phyloP scores from a whole-genome alignment of 1,140 invertebrate species.

The Drosophila takahashii region DNA sequence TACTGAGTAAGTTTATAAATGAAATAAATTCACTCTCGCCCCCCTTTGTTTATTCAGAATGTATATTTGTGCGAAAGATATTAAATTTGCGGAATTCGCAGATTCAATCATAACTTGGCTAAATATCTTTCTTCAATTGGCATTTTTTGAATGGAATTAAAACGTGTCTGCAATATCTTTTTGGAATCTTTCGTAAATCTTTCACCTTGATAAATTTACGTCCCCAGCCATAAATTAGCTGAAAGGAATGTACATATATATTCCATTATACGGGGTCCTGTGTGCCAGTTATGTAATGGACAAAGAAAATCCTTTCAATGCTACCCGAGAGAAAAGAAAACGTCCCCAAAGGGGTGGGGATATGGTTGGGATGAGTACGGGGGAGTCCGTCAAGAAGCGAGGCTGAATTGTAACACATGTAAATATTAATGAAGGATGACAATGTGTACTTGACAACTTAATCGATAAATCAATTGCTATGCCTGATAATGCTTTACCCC shows the following conservation, averaged over 20 bases:
- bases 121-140: not conserved
- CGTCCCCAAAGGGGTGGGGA: slow-evolving; percentile 11
- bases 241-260: slow-evolving; percentile 14
- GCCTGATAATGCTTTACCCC: slow-evolving; percentile 70
- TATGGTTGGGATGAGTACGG: not conserved
- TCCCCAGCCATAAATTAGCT: slow-evolving; percentile 29
- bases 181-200: slow-evolving; percentile 21
- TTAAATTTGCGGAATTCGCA: not conserved
- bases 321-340: slow-evolving; percentile 39
- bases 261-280: slow-evolving; percentile 33
- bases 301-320: slow-evolving; percentile 58
- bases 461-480: slow-evolving; percentile 81
- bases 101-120: slow-evolving; percentile 1
- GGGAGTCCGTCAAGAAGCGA: slow-evolving; percentile 25
- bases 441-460: slow-evolving; percentile 80
- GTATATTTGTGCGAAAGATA: slow-evolving; percentile 7
- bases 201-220: slow-evolving; percentile 54
- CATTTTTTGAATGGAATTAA: slow-evolving; percentile 13
- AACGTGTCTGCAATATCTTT: slow-evolving; percentile 19
- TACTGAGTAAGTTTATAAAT: slow-evolving; percentile 71
- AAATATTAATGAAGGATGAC: slow-evolving; percentile 80
- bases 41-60: slow-evolving; percentile 8
- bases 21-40: slow-evolving; percentile 14
- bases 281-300: slow-evolving; percentile 52
- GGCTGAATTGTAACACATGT: slow-evolving; percentile 71